These are phyloP conservation scores for Oriolus oriolus DNA, from an alignment of 2,113 vertebrate species.

Conservation along the genomic window DNA sequence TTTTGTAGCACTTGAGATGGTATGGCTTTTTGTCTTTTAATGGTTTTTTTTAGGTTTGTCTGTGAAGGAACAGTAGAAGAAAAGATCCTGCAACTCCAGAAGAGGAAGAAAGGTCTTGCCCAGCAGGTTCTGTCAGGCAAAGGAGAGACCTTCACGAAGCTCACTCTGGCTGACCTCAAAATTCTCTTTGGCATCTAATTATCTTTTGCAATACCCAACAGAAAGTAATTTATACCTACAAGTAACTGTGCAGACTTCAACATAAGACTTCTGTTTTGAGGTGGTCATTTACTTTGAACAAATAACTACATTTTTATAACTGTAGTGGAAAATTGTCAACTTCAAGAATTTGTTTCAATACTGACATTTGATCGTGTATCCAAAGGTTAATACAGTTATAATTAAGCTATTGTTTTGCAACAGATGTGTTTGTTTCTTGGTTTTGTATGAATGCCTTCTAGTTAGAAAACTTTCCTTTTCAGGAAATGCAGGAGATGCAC, in stretches of 20 bases:
- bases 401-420: not conserved
- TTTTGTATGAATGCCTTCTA: not conserved
- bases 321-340: not conserved
- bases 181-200: slow-evolving; percentile 83
- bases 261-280: not conserved
- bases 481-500: not conserved
- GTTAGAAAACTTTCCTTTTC: not conserved
- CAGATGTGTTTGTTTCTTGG: not conserved
- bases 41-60: slow-evolving; percentile 80
- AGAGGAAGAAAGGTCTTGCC: slow-evolving; percentile 89
- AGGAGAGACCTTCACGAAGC: slow-evolving; percentile 79
- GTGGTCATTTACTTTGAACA: not conserved
- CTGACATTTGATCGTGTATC: not conserved
- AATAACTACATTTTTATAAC: not conserved
- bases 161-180: slow-evolving; percentile 88
- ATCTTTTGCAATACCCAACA: not conserved
- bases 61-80: slow-evolving; percentile 93
- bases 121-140: slow-evolving; percentile 88
- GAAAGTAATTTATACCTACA: not conserved
- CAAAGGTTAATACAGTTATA: not conserved
- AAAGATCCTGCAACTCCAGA: slow-evolving; percentile 88
- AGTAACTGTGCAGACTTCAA: not conserved
- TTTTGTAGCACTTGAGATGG: not conserved
- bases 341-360: not conserved
- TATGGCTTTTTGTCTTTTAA: not conserved